Evolutionary conservation across 2,797 vertebrate genomes (phyloP).

Genomic region (Sebastes steindachneri): DNA sequence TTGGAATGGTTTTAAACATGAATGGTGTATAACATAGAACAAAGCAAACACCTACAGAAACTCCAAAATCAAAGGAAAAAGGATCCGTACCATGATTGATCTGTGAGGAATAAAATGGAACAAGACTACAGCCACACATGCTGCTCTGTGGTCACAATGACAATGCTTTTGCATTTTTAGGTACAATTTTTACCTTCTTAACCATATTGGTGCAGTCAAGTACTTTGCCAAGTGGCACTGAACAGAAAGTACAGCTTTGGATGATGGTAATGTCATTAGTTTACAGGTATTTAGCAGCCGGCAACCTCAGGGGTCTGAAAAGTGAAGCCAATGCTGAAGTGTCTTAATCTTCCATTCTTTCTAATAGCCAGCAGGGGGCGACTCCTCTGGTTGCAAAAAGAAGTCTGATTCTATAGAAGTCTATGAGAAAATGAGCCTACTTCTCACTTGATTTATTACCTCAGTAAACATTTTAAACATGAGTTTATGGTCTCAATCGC

Average conservation of each 20-base stretch:
- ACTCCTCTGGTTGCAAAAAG: no score
- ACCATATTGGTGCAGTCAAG: neutral
- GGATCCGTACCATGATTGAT: neutral
- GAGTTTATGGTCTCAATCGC: no score
- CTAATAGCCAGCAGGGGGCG: no score
- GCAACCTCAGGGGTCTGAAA: no score
- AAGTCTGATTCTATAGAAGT: no score
- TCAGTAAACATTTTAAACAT: no score
- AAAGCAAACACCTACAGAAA: neutral
- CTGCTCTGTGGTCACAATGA: neutral
- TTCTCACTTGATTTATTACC: no score
- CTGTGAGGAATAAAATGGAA: neutral
- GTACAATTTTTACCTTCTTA: neutral
- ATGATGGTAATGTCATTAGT: neutral
- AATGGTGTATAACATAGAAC: neutral
- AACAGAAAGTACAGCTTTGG: neutral
- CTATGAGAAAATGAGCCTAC: no score
- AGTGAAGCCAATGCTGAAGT: no score
- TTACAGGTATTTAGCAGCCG: neutral
- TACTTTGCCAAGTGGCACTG: neutral
- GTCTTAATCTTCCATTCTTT: fast-evolving
- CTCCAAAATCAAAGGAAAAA: neutral
- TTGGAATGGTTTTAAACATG: neutral
- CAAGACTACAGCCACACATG: neutral
- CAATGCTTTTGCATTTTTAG: neutral